Evolutionary conservation across 1,140 invertebrate genomes (phyloP).

Genomic region (Calosoma granatense): DNA sequence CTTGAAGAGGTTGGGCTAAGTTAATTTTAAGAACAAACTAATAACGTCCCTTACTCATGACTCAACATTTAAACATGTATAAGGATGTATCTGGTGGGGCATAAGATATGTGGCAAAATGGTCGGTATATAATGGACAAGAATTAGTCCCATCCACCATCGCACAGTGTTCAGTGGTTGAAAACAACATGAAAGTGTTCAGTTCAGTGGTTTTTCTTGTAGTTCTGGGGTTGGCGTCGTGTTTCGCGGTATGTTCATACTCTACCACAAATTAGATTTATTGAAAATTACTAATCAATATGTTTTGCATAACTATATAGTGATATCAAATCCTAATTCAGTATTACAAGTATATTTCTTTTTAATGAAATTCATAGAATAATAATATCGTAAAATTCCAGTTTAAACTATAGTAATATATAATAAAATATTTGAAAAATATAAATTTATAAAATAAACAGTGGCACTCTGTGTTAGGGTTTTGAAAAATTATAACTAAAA

Average conservation of each 20-base stretch:
- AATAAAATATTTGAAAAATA: no score
- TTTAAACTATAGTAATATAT: no score
- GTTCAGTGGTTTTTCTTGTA: neutral
- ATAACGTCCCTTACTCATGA: neutral
- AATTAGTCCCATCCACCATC: neutral
- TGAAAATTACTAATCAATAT: no score
- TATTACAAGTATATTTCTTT: no score
- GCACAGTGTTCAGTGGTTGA: neutral
- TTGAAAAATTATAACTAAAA: neutral
- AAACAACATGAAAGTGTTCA: neutral
- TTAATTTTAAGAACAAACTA: conserved; percentile 5
- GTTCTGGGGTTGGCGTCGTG: neutral
- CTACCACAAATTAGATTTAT: no score
- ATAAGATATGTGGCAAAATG: neutral
- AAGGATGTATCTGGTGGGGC: neutral
- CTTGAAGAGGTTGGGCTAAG: neutral
- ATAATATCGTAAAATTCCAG: no score
- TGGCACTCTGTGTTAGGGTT: no score
- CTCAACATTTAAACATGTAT: conserved; percentile 1
- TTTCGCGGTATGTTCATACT: neutral
- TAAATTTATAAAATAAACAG: no score
- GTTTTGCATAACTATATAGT: no score
- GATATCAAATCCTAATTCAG: no score
- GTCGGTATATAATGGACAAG: neutral
- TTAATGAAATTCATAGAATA: no score